Percentiles rank a stretch among this genome's conserved stretches.
phyloP scores from a whole-genome alignment of 2,888 invertebrate genomes.

The Caenorhabditis japonica region DNA sequence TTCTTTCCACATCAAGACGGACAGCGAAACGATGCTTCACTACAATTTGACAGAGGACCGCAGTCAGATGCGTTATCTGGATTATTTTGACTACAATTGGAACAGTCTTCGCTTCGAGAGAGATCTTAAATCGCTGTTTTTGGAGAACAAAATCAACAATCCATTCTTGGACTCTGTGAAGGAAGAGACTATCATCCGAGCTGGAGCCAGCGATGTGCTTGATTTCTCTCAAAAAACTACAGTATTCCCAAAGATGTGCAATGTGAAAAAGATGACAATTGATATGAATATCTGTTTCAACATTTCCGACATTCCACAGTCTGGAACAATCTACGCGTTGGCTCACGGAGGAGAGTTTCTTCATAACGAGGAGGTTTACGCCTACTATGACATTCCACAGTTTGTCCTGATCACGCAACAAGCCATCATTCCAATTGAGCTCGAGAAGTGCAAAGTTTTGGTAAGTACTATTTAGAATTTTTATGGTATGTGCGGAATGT shows the following conservation, averaged over 20 bases:
- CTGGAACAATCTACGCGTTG: slow-evolving; percentile 59
- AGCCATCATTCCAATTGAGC: slow-evolving; percentile 53
- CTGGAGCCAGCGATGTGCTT: slow-evolving; percentile 29
- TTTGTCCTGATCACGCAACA: slow-evolving; percentile 55
- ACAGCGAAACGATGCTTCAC: slow-evolving; percentile 8
- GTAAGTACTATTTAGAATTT: slow-evolving; percentile 30
- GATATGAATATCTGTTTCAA: slow-evolving; percentile 58
- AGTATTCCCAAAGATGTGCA: slow-evolving; percentile 58
- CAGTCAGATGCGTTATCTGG: slow-evolving; percentile 54
- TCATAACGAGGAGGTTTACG: slow-evolving; percentile 59
- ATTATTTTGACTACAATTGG: slow-evolving; percentile 58
- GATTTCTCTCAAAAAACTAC: slow-evolving; percentile 58
- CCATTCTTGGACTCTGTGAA: slow-evolving; percentile 51
- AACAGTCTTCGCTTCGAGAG: slow-evolving; percentile 59
- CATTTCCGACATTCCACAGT: slow-evolving; percentile 51
- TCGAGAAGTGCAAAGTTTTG: slow-evolving; percentile 63
- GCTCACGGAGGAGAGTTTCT: slow-evolving; percentile 60
- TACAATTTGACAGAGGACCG: slow-evolving; percentile 35
- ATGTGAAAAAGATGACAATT: slow-evolving; percentile 50
- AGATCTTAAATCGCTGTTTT: slow-evolving; percentile 58
- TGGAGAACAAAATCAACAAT: slow-evolving; percentile 59
- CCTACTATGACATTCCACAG: slow-evolving; percentile 60
- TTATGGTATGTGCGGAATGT: neutral
- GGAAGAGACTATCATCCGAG: slow-evolving; percentile 30
- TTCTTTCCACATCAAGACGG: slow-evolving; percentile 45